Evolutionary conservation across 53 echinoderm and acorn worm species (phyloP), one percentile per base, ranked within the genome.

Genomic region (Pentamera pediparva): DNA sequence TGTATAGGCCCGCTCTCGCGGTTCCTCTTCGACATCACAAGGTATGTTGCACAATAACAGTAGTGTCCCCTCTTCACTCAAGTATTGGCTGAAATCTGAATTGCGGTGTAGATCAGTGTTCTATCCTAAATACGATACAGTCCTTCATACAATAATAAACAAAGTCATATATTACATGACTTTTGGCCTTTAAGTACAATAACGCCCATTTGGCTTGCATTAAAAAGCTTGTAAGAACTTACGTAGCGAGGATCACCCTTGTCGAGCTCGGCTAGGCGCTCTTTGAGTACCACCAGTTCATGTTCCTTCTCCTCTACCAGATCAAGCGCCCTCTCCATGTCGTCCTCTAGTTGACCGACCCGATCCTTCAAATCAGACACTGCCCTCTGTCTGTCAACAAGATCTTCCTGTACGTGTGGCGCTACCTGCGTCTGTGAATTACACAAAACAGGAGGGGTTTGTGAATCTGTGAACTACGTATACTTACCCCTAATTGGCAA

Each of bases 241-340:
- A 94, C 95, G 79, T 90, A 69, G 82, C 79, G 67, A n/a, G 95
- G 95, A 27, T 91, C 81, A 30, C 82, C 89, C 35, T 89, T 62
- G 28, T 65, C 65, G 27, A 75, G 11, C 51, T 73, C 47, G 6
- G 84, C 76, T 28, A 87, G 57, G 53, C 76, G 79, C 28, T 57
- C 60, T 57, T 61, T 77, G 22, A 94, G 65, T 37, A 70, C 59
- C 5, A 82, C 78, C 87, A 94, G 83, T 39, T 90, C 89, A 58
- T 56, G 45, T 49, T 93, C 93, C 51, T 86, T 83, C 4, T 69
- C 74, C 37, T 89, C 86, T 27, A 93, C 87, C 59, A 89, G 70
- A 48, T 94, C 81, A 32, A 91, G 79, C 4, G 90, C 91, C 36
- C 70, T 70, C 21, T 77, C 70, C 95, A 94, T 94, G n/a, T 84